A percentile compares a stretch with the other conserved stretches of the same genome.
Conservation (phyloP, 2,113 vertebrate species). For the Trogon surrucura region DNA sequence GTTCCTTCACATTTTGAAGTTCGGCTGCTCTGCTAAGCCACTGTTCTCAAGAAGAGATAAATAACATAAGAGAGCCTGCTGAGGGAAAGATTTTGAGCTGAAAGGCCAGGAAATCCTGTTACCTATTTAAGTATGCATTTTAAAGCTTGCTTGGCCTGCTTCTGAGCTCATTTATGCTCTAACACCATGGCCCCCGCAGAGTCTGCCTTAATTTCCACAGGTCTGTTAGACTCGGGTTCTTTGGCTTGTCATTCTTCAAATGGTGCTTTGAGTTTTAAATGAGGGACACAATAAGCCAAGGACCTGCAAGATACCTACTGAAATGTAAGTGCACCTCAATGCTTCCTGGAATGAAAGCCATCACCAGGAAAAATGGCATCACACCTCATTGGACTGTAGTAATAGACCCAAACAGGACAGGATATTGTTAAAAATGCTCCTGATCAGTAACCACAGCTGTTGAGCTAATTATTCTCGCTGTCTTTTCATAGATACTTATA, state of each 20-base stretch:
- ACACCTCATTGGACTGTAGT: constrained; percentile 33
- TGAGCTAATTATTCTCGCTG: constrained; percentile 37
- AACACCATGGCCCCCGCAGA: neutral
- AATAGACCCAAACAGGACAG: constrained; percentile 44
- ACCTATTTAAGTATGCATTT: neutral
- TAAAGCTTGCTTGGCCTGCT: constrained; percentile 4
- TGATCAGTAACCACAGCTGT: constrained; percentile 28
- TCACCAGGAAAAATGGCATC: constrained; percentile 18
- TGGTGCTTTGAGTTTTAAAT: constrained; percentile 30
- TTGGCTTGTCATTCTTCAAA: constrained; percentile 4
- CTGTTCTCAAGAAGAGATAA: neutral
- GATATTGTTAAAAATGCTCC: constrained; percentile 12
- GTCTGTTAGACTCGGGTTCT: neutral
- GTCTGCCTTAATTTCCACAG: constrained; percentile 6
- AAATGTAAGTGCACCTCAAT: neutral
- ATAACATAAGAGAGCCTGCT: neutral
- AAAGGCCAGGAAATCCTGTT: constrained; percentile 1
- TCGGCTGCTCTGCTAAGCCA: neutral
- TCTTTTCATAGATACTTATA: constrained; percentile 16
- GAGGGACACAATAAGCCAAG: neutral
- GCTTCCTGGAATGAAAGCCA: constrained; percentile 12
- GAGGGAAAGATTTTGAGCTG: constrained; percentile 27
- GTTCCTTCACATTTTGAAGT: neutral
- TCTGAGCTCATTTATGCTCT: constrained; percentile 24
- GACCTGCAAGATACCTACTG: neutral